Evolutionary conservation across 2,888 invertebrate species (phyloP).

Genomic region (Marasmarcha lunaedactyla): DNA sequence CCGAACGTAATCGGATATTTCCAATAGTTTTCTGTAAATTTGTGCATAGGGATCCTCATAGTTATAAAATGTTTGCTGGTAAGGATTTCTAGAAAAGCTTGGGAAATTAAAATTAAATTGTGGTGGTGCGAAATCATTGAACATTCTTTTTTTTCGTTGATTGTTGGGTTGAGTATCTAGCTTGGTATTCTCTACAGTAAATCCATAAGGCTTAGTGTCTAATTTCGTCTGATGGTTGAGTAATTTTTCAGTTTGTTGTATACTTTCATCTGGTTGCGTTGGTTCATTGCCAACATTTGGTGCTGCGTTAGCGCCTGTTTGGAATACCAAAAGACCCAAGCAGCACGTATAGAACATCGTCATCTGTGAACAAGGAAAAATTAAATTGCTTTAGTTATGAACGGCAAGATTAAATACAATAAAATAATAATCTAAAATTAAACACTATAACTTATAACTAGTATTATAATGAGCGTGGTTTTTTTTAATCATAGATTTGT

Average conservation of each 20-base stretch:
- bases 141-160: neutral
- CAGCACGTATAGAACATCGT: neutral
- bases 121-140: constrained; percentile 1
- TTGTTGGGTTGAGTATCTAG: neutral
- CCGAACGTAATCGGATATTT: too few species aligned
- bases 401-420: too few species aligned
- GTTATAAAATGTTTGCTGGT: neutral
- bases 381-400: too few species aligned
- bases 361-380: neutral
- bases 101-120: neutral
- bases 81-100: neutral
- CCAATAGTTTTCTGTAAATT: too few species aligned
- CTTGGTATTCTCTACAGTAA: too few species aligned
- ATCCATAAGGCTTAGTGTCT: neutral
- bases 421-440: too few species aligned
- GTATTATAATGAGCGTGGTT: too few species aligned
- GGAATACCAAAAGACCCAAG: too few species aligned
- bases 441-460: too few species aligned
- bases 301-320: neutral
- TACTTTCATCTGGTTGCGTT: neutral
- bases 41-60: too few species aligned
- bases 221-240: neutral
- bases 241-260: too few species aligned
- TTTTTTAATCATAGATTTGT: too few species aligned
- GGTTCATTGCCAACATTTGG: neutral